Conservation (phyloP, 2,888 invertebrate species). For the Caenorhabditis virilis region DNA sequence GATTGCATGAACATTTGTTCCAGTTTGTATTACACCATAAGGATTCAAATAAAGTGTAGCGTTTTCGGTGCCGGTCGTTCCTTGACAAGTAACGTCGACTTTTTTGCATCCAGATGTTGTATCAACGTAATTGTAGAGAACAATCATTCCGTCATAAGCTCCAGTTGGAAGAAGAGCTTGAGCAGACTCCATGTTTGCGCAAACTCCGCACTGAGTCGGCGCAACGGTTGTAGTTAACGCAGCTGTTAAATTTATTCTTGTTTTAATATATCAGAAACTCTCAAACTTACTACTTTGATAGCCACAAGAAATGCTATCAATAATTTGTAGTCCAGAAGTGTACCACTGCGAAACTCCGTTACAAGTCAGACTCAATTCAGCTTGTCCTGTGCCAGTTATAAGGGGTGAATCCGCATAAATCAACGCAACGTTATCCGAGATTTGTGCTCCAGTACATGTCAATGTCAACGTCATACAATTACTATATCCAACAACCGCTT, state of each 20-base stretch:
- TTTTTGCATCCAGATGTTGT: conserved; percentile 20
- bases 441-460: conserved; percentile 20
- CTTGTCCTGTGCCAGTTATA: not conserved
- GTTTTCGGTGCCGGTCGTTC: conserved; percentile 25
- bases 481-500: conserved; percentile 15
- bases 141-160: conserved; percentile 41
- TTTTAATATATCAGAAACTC: not conserved
- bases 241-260: conserved; percentile 5
- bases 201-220: conserved; percentile 27
- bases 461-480: conserved; percentile 24
- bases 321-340: conserved; percentile 14
- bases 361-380: conserved; percentile 14
- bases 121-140: conserved; percentile 38
- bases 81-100: conserved; percentile 37
- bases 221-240: conserved; percentile 16
- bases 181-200: conserved; percentile 38
- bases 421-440: conserved; percentile 18
- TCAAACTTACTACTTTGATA: conserved; percentile 5
- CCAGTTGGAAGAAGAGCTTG: conserved; percentile 8
- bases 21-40: conserved; percentile 10
- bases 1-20: conserved; percentile 13
- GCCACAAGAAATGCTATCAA: conserved; percentile 31
- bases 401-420: conserved; percentile 17
- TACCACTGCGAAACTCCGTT: conserved; percentile 19
- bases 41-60: conserved; percentile 25